Base-by-base conservation (phyloP, 30 jellyfish, hydroid and myxozoan species). In the Calvadosia cruxmelitensis region DNA sequence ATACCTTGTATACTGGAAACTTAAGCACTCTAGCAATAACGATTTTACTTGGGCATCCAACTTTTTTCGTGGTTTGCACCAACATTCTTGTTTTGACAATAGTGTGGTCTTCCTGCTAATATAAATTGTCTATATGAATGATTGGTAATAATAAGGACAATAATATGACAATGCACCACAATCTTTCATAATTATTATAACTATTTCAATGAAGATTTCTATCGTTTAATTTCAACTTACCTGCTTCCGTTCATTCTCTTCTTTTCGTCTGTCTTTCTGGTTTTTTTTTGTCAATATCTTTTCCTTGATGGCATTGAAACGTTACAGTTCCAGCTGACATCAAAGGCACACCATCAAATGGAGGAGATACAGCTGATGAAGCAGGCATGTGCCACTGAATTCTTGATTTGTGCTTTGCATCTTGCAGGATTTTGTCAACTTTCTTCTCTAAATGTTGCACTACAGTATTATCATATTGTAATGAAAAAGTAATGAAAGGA, bases 21-120 rank as follows among this genome's bases (percentile, higher is more conserved):
- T 64, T 75, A 26, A 75, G 31, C 50, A 64, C 66, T 52, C 86
- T 64, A 29, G 86, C 29, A 29, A 75, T 50, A 27, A 20, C 65
- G 5, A 67, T 49, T 75, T 75, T 67, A 53, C 80, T 66, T 24
- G 86, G 86, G 79, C 86, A 75, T 20, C 86, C 86, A 28, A 75
- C 69, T 36, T 75, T 75, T 35, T 75, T 75, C 29, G 79, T 64
- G 20, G 69, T 27, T 36, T 66, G 78, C 31, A 52, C 3, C 26
- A 34, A 52, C n/a, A 30, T 29, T 30, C 78, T 27, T 31, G 63
- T 27, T 75, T 51, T 52, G 26, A 50, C 31, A 50, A 66, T 32
- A 29, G 79, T 50, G 34, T 75, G 78, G 42, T 75, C 86, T n/a
- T 35, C 63, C 16, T 31, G 48, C 85, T 62, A 34, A 26, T 52